These are phyloP conservation scores for Falco berigora DNA, from an alignment of 2,797 vertebrate genomes.

Conservation along the genomic window DNA sequence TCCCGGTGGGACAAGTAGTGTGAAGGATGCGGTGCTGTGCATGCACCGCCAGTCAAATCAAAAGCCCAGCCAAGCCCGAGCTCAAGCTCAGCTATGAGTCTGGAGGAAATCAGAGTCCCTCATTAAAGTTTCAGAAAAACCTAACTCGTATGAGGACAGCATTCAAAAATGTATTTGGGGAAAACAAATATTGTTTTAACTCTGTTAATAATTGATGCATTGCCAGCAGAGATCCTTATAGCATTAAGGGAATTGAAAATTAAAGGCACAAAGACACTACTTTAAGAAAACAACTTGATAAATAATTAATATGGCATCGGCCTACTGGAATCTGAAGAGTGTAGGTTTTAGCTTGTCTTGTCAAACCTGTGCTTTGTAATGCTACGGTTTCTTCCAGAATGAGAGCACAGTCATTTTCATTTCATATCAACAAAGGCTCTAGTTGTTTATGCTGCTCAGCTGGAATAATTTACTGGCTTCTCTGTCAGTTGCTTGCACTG, in stretches of 20 bases:
- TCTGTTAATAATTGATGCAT: slow-evolving; percentile 74
- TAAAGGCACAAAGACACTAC: slow-evolving; percentile 69
- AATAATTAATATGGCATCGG: slow-evolving; percentile 65
- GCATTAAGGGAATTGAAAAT: slow-evolving; percentile 76
- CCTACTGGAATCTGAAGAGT: slow-evolving; percentile 45
- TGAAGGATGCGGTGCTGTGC: not conserved
- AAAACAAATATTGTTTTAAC: slow-evolving; percentile 77
- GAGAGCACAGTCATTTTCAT: not conserved
- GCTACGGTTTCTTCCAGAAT: not conserved
- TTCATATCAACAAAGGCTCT: not conserved
- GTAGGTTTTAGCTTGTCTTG: not conserved
- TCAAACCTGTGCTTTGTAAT: slow-evolving; percentile 7
- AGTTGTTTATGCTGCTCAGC: not conserved
- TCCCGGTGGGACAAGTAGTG: not conserved
- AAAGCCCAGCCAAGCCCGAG: not conserved
- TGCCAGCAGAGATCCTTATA: slow-evolving; percentile 67
- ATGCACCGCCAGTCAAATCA: not conserved
- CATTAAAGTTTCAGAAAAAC: slow-evolving; percentile 35
- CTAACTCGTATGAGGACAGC: slow-evolving; percentile 31
- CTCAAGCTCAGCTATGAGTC: not conserved
- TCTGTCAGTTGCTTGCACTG: not conserved
- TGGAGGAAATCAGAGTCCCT: slow-evolving; percentile 14
- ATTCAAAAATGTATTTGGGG: slow-evolving; percentile 62
- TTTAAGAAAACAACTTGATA: slow-evolving; percentile 66
- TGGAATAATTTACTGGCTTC: not conserved